Percentiles rank a stretch among this genome's conserved stretches.
These are phyloP conservation scores for Lissonota sp. DNA, from an alignment of 2,888 invertebrate genomes.

Conservation along the genomic window DNA sequence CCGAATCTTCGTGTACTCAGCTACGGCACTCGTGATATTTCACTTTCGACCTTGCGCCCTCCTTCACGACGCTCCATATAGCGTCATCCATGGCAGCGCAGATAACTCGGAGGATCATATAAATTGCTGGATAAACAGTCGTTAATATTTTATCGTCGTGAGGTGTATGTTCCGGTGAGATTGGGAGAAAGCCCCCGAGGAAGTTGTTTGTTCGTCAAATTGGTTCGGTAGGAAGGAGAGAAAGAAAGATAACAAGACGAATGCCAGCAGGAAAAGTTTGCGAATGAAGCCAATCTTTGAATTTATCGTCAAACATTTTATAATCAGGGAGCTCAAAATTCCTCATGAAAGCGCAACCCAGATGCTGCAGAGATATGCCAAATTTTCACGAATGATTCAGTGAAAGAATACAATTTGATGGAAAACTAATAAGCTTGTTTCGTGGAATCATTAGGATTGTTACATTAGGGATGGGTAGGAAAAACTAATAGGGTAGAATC, in stretches of 20 bases:
- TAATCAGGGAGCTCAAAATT: neutral
- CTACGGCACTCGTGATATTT: constrained; percentile 38
- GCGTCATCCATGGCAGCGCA: constrained; percentile 55
- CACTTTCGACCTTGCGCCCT: constrained; percentile 24
- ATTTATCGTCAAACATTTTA: neutral
- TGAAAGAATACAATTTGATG: no score
- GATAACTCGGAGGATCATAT: constrained; percentile 64
- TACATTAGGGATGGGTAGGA: neutral
- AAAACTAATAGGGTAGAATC: neutral
- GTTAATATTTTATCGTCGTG: constrained; percentile 30
- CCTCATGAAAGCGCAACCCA: neutral
- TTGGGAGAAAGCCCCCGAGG: neutral
- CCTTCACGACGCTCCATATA: constrained; percentile 35
- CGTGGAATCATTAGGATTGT: neutral
- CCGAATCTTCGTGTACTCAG: constrained; percentile 46
- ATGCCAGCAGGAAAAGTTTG: neutral
- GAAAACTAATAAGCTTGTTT: no score
- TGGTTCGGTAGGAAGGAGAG: neutral
- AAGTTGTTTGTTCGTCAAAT: constrained; percentile 7
- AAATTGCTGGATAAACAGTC: constrained; percentile 70
- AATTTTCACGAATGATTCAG: neutral
- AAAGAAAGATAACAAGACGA: neutral
- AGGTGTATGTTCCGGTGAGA: neutral
- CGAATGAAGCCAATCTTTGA: neutral
- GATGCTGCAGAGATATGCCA: neutral